Conservation (phyloP, 2,888 invertebrate species). For the Heliconius sara region DNA sequence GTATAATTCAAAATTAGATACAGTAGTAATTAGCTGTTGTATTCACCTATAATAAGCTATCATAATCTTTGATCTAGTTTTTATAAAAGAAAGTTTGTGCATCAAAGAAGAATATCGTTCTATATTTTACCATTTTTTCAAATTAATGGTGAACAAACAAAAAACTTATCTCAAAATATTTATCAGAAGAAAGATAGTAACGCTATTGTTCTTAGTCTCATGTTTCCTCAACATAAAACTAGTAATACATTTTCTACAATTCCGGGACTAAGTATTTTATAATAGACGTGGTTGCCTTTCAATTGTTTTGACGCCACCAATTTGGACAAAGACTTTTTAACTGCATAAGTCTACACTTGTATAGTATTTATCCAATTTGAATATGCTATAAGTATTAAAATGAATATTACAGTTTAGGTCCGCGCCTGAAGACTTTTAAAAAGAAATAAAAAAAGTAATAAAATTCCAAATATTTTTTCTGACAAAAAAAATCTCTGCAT, state of each 20-base stretch:
- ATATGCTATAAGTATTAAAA: neutral
- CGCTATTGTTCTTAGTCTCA: constrained; percentile 18
- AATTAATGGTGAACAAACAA: neutral
- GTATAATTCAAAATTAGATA: neutral
- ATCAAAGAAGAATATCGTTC: neutral
- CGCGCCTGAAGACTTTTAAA: neutral
- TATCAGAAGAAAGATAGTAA: constrained; percentile 16
- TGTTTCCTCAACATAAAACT: constrained; percentile 21
- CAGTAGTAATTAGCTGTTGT: neutral
- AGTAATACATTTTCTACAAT: constrained; percentile 27
- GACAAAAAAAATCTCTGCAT: neutral
- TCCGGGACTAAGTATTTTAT: constrained; percentile 39
- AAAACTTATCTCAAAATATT: constrained; percentile 1
- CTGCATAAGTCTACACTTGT: neutral
- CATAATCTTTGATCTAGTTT: neutral
- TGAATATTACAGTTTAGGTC: too few species aligned
- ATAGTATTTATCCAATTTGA: neutral
- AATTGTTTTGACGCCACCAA: constrained; percentile 33
- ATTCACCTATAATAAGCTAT: neutral
- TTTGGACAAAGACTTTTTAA: constrained; percentile 20
- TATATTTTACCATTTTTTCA: neutral
- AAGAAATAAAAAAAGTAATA: neutral
- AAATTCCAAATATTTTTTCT: neutral
- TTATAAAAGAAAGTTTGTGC: neutral
- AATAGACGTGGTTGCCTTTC: constrained; percentile 34